phyloP scores from a whole-genome alignment of 1,140 invertebrate species.

The Drosophila nikananu region DNA sequence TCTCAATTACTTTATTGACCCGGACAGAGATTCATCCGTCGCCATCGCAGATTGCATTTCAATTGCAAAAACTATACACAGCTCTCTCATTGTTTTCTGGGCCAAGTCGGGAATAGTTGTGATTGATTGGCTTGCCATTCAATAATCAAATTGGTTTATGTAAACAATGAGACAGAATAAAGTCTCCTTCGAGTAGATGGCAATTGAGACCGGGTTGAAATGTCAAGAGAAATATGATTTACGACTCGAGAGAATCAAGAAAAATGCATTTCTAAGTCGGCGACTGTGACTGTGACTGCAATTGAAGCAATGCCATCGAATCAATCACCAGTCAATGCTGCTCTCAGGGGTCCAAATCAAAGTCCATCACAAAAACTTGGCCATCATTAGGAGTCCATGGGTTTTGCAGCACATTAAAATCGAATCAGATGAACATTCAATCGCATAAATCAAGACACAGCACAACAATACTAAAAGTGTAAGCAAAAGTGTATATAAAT shows the following conservation, averaged over 20 bases:
- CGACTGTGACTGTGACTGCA: not conserved
- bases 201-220: conserved; percentile 72
- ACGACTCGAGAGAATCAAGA: conserved; percentile 43
- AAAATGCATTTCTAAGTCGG: conserved; percentile 27
- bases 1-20: conserved; percentile 82
- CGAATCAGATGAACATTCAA: conserved; percentile 38
- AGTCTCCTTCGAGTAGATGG: conserved; percentile 34
- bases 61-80: conserved; percentile 55
- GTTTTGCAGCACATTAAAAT: conserved; percentile 50
- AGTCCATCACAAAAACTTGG: conserved; percentile 26
- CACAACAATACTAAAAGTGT: conserved; percentile 34
- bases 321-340: conserved; percentile 31
- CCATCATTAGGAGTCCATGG: conserved; percentile 12
- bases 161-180: conserved; percentile 54
- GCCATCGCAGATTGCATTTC: conserved; percentile 55
- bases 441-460: conserved; percentile 53
- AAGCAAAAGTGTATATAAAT: conserved; percentile 67
- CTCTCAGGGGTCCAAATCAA: conserved; percentile 31
- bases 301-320: conserved; percentile 40
- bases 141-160: conserved; percentile 81
- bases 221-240: conserved; percentile 81
- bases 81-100: conserved; percentile 48
- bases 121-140: conserved; percentile 75
- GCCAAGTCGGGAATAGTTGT: conserved; percentile 53
- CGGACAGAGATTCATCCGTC: conserved; percentile 28